phyloP scores from a whole-genome alignment of 1,140 invertebrate genomes.

The Drosophila parabipectinata region DNA sequence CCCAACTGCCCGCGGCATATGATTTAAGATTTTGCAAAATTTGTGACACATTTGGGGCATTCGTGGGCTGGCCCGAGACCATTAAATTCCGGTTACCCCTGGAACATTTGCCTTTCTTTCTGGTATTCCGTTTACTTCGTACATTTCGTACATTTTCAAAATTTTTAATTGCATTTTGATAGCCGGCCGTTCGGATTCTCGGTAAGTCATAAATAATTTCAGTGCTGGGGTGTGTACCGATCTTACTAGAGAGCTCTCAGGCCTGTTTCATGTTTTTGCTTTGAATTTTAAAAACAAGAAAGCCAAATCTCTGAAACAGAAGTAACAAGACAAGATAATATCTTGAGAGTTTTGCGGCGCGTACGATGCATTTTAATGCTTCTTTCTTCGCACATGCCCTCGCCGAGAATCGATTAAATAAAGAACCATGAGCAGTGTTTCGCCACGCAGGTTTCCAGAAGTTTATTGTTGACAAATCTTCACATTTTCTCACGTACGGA shows the following conservation, averaged over 20 bases:
- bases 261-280: slow-evolving; percentile 39
- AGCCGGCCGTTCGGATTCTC: slow-evolving; percentile 46
- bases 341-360: slow-evolving; percentile 52
- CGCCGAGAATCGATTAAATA: neutral
- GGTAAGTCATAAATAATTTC: slow-evolving; percentile 35
- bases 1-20: slow-evolving; percentile 22
- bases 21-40: slow-evolving; percentile 45
- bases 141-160: neutral
- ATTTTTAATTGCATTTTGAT: slow-evolving; percentile 61
- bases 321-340: slow-evolving; percentile 31
- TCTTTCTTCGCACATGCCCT: slow-evolving; percentile 24
- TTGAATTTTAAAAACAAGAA: slow-evolving; percentile 35
- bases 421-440: slow-evolving; percentile 5
- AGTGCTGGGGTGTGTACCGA: slow-evolving; percentile 19
- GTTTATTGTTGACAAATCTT: slow-evolving; percentile 24
- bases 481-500: slow-evolving; percentile 71
- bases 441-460: slow-evolving; percentile 16
- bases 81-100: neutral
- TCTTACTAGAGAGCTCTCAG: neutral
- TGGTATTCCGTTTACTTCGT: neutral
- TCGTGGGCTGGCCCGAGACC: slow-evolving; percentile 26
- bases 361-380: slow-evolving; percentile 72
- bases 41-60: slow-evolving; percentile 65
- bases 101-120: slow-evolving; percentile 11
- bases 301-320: slow-evolving; percentile 31